Percentiles rank a stretch among this genome's conserved stretches.
Conservation (phyloP, 2,797 vertebrate species). For the Scolopax rusticola region DNA sequence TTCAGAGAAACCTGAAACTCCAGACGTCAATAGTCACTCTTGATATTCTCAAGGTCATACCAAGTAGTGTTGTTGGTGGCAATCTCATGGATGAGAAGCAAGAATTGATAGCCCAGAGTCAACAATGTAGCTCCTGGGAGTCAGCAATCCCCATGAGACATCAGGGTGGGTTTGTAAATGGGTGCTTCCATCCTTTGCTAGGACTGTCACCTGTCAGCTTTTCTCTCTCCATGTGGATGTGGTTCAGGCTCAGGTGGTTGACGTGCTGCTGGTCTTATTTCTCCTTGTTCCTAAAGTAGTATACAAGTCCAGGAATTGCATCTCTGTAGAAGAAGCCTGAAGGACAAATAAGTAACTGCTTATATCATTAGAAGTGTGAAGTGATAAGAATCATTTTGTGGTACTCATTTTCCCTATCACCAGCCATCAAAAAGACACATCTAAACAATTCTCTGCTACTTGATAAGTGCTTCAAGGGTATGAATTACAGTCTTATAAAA, state of each 20-base stretch:
- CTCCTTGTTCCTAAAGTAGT: background rate
- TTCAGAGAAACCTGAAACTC: background rate
- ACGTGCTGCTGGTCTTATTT: background rate
- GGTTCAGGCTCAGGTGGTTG: background rate
- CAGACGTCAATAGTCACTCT: background rate
- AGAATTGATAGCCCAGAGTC: background rate
- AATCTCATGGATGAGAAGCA: background rate
- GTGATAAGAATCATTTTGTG: background rate
- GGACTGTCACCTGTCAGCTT: background rate
- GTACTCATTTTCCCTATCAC: background rate
- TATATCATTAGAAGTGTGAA: background rate
- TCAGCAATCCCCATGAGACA: background rate
- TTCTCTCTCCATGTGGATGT: accelerated
- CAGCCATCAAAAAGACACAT: background rate
- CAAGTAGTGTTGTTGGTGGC: background rate
- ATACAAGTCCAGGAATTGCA: background rate
- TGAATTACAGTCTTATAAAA: background rate
- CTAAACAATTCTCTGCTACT: background rate
- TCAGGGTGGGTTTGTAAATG: background rate
- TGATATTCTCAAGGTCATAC: background rate
- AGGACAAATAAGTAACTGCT: background rate
- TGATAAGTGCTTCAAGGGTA: background rate
- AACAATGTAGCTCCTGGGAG: background rate
- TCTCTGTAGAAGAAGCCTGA: background rate
- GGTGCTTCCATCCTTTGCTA: background rate